Evolutionary conservation across 1,140 invertebrate species (phyloP), one percentile per base, ranked within the genome.

Genomic region (Phthorimaea operculella): DNA sequence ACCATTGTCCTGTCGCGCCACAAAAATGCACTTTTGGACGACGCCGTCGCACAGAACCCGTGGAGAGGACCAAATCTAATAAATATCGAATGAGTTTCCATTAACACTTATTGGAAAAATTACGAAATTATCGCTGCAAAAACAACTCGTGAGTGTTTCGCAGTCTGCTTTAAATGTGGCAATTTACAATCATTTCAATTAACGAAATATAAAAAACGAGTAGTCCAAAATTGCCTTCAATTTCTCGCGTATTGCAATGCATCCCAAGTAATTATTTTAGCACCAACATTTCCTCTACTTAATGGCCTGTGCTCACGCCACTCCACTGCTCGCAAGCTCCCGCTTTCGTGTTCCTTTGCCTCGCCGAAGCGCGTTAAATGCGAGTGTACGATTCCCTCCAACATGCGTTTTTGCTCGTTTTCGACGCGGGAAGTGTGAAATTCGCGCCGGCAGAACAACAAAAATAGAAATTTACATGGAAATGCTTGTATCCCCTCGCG

Each of bases 1-100:
- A 51, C 66, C 70, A 73, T 73, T 73, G 70, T 73, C 36, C 66
- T 73, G 70, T 73, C 70, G 52, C 49, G 59, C 42, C 52, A 55
- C 58, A 63, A 67, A 61, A 70, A 55, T 64, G 65, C 63, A 65
- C 63, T 70, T 60, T 70, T 66, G 57, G 45, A 14, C 34, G 45
- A 55, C 28, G 36, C 36, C 28, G n/a, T 34, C 53, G 53, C 21
- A 47, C 44, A 47, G 15, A 6, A 47, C 44, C 14, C 44, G 8
- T n/a, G 4, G 44, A 16, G 15, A 16, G 8, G 44, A 16, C 44
- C 1, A n/a, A 39, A 39, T 39, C 36, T 39, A 4, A 39, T 39
- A 39, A 39, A 39, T 11, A 7, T 39, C n/a, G n/a, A 39, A 39
- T 39, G 3, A 9, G 36, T 12, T 39, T 39, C 36, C 36, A 28